Evolutionary conservation across 2,113 vertebrate genomes (phyloP).

Genomic region (Asarcornis scutulata): DNA sequence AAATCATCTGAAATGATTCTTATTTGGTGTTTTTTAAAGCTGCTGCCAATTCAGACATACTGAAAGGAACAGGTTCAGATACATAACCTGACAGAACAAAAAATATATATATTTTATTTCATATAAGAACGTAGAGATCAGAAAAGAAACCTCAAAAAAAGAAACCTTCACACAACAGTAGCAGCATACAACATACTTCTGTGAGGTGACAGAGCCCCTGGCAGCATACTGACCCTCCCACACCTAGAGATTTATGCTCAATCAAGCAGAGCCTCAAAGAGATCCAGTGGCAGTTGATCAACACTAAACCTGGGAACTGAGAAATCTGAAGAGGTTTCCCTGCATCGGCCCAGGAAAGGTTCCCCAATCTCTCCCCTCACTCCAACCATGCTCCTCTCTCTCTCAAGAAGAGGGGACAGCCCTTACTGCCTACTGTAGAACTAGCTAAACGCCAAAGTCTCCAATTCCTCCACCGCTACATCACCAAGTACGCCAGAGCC

Average conservation of each 20-base stretch:
- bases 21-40: background rate
- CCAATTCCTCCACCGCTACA: background rate
- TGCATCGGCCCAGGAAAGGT: background rate
- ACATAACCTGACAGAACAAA: background rate
- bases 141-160: slow-evolving; percentile 1
- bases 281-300: background rate
- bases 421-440: background rate
- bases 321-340: background rate
- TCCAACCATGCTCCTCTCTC: background rate
- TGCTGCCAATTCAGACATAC: background rate
- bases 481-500: background rate
- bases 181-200: background rate
- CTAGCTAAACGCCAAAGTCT: background rate
- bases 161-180: background rate
- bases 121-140: background rate
- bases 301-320: background rate
- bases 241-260: background rate
- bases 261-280: background rate
- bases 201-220: background rate
- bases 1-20: background rate
- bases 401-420: background rate
- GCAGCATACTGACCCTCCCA: background rate
- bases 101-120: background rate
- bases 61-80: background rate
- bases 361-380: background rate